Conservation (phyloP, 2,888 invertebrate species). For the Syritta pipiens region DNA sequence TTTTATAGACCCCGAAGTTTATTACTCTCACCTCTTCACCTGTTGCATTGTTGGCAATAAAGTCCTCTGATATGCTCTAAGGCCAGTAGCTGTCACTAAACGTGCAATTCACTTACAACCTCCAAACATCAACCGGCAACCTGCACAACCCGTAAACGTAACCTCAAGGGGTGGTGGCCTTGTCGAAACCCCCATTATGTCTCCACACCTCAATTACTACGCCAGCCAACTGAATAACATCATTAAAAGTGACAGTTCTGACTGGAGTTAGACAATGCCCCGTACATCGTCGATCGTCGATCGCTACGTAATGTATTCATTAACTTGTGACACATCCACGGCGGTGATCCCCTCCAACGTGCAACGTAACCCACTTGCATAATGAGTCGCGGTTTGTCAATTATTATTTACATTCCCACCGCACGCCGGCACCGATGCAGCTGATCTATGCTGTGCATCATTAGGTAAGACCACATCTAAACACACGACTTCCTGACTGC, state of each 20-base stretch:
- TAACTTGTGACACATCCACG: slow-evolving; percentile 58
- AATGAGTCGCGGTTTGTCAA: slow-evolving; percentile 56
- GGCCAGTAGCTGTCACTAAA: slow-evolving; percentile 5
- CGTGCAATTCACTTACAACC: neutral
- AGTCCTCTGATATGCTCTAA: neutral
- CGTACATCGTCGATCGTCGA: too few relatives aligned
- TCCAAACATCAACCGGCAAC: slow-evolving; percentile 6
- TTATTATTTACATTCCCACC: slow-evolving; percentile 53
- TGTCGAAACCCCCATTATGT: slow-evolving; percentile 51
- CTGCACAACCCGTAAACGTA: neutral
- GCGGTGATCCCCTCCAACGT: neutral
- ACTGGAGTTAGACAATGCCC: slow-evolving; percentile 36
- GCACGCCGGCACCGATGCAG: slow-evolving; percentile 11
- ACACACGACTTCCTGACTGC: slow-evolving; percentile 44
- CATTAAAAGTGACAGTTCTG: slow-evolving; percentile 65
- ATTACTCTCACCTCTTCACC: neutral
- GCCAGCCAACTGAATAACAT: slow-evolving; percentile 59
- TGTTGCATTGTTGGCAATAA: too few relatives aligned
- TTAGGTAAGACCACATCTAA: slow-evolving; percentile 50
- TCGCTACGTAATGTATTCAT: slow-evolving; percentile 62
- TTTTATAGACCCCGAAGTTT: too few relatives aligned
- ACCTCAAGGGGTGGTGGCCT: slow-evolving; percentile 28
- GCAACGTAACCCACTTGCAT: slow-evolving; percentile 63
- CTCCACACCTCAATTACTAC: slow-evolving; percentile 53
- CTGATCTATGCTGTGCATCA: slow-evolving; percentile 40